Evolutionary conservation across 2,113 vertebrate species (phyloP).

Genomic region (Lanius collurio): DNA sequence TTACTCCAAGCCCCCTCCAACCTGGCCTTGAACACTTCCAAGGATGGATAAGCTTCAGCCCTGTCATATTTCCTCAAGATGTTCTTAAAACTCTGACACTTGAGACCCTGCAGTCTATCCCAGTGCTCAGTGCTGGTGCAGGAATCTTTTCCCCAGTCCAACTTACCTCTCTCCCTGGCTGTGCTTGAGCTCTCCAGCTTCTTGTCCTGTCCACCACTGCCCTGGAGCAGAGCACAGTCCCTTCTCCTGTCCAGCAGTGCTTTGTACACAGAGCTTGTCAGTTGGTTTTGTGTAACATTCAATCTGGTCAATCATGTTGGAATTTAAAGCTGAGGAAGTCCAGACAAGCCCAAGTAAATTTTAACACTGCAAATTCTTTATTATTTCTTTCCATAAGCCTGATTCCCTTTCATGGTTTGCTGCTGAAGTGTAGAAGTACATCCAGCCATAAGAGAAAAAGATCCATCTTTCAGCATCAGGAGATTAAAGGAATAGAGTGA

Average conservation of each 20-base stretch:
- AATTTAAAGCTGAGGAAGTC: neutral
- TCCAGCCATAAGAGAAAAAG: slow-evolving; percentile 14
- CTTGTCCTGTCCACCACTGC: neutral
- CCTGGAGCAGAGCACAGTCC: neutral
- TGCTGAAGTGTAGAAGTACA: slow-evolving; percentile 19
- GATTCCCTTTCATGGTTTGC: slow-evolving; percentile 35
- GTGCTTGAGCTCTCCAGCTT: neutral
- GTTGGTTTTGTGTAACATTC: neutral
- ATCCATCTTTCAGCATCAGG: slow-evolving; percentile 29
- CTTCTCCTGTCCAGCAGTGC: neutral
- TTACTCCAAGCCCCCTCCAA: neutral
- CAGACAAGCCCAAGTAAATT: slow-evolving; percentile 8
- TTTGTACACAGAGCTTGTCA: neutral
- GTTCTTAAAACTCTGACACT: neutral
- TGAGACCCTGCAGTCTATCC: neutral
- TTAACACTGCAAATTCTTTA: neutral
- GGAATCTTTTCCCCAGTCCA: neutral
- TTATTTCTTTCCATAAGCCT: neutral
- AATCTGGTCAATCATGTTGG: neutral
- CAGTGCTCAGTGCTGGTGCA: neutral
- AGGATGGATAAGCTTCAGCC: neutral
- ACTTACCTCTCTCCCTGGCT: neutral
- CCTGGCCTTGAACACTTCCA: neutral
- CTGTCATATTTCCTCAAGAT: neutral
- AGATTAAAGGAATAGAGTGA: slow-evolving; percentile 52